A percentile compares a stretch with the other conserved stretches of the same genome.
phyloP scores from a whole-genome alignment of 2,113 vertebrate species.

The Etheostoma cragini region DNA sequence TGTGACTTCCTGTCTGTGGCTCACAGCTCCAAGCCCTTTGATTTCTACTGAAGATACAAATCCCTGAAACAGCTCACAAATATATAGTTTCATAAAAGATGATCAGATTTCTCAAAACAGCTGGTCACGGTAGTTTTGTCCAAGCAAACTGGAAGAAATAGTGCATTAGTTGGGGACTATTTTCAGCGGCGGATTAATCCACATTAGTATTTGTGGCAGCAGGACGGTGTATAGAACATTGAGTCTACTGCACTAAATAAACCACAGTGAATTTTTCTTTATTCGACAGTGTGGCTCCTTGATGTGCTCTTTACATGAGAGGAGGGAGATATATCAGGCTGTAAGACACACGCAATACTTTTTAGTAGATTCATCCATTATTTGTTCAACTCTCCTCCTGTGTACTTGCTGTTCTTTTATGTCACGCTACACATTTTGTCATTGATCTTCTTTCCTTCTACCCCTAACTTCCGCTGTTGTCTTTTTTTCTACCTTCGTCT shows the following conservation, averaged over 20 bases:
- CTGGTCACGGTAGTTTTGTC: no score
- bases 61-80: neutral
- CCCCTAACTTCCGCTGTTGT: neutral
- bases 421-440: neutral
- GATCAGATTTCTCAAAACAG: neutral
- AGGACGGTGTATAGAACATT: neutral
- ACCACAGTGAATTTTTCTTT: neutral
- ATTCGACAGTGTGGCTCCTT: neutral
- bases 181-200: neutral
- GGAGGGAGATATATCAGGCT: neutral
- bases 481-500: neutral
- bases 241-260: neutral
- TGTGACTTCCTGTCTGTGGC: constrained; percentile 1
- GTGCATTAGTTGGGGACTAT: neutral
- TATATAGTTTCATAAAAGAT: neutral
- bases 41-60: neutral
- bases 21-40: neutral
- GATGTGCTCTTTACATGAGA: neutral
- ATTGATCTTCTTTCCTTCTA: neutral
- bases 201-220: neutral
- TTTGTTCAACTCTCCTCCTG: no score
- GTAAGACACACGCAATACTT: neutral
- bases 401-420: neutral
- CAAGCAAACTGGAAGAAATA: neutral
- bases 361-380: neutral